phyloP scores from a whole-genome alignment of 2,113 vertebrate species.

The Capra hircus region DNA sequence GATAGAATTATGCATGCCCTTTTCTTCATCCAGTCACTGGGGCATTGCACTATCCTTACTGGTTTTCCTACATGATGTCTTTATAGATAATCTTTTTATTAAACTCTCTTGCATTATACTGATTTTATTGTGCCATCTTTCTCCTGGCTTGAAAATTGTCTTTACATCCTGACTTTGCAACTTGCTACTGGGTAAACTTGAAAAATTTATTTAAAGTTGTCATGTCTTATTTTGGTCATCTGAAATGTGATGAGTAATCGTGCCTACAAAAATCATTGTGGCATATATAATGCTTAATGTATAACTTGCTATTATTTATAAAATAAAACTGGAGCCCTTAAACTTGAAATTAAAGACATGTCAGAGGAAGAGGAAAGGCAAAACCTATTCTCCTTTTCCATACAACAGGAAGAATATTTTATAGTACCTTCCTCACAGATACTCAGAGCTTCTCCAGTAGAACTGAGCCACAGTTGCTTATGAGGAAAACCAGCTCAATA shows the following conservation, averaged over 20 bases:
- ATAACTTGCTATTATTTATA: background rate
- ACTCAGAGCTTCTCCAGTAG: background rate
- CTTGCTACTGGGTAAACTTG: background rate
- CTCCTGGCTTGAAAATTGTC: background rate
- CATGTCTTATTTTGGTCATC: background rate
- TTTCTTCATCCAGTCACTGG: background rate
- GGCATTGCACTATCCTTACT: background rate
- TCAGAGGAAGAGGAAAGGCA: background rate
- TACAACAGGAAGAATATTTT: background rate
- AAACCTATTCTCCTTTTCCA: background rate
- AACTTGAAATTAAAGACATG: background rate
- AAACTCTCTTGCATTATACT: background rate
- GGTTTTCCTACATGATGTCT: background rate
- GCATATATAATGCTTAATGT: background rate
- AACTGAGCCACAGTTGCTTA: background rate
- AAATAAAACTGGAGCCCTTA: background rate
- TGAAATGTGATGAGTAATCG: background rate
- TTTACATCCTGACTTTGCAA: background rate
- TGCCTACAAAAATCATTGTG: background rate
- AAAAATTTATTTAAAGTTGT: background rate
- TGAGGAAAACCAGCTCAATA: background rate
- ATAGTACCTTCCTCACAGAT: background rate
- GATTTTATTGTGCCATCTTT: background rate
- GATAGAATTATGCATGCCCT: background rate
- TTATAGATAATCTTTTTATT: background rate